Evolutionary conservation across 2,888 invertebrate species (phyloP).

Genomic region (Himalopsyche japonica): DNA sequence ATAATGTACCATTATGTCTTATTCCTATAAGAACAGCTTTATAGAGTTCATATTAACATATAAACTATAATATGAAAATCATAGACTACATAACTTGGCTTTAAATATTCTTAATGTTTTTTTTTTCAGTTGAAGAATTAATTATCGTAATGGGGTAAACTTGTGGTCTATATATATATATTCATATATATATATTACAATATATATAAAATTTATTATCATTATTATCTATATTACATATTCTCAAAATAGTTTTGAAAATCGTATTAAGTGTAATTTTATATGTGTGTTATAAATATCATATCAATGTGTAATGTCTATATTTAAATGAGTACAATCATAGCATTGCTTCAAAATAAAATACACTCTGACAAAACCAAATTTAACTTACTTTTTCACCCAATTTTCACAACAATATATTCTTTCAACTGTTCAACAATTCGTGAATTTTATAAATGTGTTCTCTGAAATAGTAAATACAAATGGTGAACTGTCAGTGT

Average conservation of each 20-base stretch:
- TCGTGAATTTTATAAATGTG: no score
- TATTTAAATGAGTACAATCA: conserved; percentile 19
- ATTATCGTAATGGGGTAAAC: conserved; percentile 34
- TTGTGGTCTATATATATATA: conserved; percentile 28
- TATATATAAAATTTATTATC: conserved; percentile 1
- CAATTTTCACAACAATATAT: no score
- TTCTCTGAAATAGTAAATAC: no score
- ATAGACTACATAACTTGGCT: conserved; percentile 64
- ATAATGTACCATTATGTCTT: conserved; percentile 34
- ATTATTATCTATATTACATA: conserved; percentile 5
- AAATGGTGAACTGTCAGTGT: no score
- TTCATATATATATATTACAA: conserved; percentile 22
- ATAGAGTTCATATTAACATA: conserved; percentile 38
- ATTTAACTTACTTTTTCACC: no score
- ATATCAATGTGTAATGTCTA: conserved; percentile 16
- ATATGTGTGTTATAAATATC: conserved; percentile 11
- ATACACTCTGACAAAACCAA: not conserved
- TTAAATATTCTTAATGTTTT: conserved; percentile 48
- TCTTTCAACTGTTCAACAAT: no score
- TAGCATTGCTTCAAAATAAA: not conserved
- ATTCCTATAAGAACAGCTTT: conserved; percentile 38
- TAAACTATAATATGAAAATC: conserved; percentile 54
- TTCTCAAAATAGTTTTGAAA: conserved; percentile 13
- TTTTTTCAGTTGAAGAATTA: conserved; percentile 33
- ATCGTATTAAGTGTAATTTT: conserved; percentile 15